phyloP scores from a whole-genome alignment of 2,113 vertebrate genomes.

The Oreochromis spilurus region DNA sequence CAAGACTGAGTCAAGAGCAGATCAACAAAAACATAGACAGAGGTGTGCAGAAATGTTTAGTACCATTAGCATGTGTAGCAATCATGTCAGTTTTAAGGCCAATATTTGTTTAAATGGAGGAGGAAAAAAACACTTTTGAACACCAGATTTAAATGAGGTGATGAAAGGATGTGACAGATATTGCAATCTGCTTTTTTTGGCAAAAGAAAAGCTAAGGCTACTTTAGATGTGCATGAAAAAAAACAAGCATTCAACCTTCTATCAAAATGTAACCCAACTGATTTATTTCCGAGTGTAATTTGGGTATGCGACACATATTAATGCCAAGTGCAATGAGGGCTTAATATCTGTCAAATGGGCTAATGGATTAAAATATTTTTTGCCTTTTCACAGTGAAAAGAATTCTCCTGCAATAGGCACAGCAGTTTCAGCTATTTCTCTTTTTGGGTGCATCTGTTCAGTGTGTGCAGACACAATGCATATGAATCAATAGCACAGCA shows the following conservation, averaged over 20 bases:
- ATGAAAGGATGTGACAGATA: neutral
- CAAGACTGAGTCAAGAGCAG: neutral
- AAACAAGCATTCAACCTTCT: neutral
- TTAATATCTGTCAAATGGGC: constrained; percentile 17
- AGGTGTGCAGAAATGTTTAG: neutral
- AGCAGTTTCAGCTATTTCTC: neutral
- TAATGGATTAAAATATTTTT: constrained; percentile 5
- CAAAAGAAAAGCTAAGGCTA: neutral
- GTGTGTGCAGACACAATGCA: neutral
- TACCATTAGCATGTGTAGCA: neutral
- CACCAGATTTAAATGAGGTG: neutral
- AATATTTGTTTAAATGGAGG: neutral
- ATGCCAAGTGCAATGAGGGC: neutral
- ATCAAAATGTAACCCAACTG: neutral
- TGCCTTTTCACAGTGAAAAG: neutral
- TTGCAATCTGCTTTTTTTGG: neutral
- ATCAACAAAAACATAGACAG: neutral
- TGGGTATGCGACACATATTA: neutral
- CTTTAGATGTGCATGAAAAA: neutral
- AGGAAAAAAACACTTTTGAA: neutral
- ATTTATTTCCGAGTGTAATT: neutral
- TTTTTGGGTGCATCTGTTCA: neutral
- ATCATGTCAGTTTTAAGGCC: neutral
- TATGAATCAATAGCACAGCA: neutral
- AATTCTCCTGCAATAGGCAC: neutral